These are phyloP conservation scores for Anarhynchus alexandrinus DNA, from an alignment of 2,113 vertebrate species.

Conservation along the genomic window DNA sequence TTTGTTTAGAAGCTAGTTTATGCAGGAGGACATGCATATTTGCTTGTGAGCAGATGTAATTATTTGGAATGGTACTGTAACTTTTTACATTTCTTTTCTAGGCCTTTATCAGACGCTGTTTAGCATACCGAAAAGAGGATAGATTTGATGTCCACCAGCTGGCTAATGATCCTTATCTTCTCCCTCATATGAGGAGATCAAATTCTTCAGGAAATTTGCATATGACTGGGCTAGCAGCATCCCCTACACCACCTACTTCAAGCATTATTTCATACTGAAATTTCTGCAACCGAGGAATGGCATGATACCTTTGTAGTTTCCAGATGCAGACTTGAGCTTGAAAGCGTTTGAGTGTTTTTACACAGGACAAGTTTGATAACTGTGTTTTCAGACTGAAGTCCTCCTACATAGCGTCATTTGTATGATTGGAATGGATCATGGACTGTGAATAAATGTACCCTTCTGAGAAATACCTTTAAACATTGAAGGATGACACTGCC, in stretches of 20 bases:
- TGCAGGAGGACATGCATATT: background rate
- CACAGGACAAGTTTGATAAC: slow-evolving; percentile 67
- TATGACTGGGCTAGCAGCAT: slow-evolving; percentile 83
- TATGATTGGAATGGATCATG: slow-evolving; percentile 71
- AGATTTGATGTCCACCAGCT: slow-evolving; percentile 94
- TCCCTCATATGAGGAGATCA: slow-evolving; percentile 97
- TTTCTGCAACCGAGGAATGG: slow-evolving; percentile 64
- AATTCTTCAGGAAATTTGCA: slow-evolving; percentile 98
- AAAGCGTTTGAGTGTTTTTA: slow-evolving; percentile 73
- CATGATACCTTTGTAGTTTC: slow-evolving; percentile 74
- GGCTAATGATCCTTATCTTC: slow-evolving; percentile 94
- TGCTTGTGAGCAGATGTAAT: background rate
- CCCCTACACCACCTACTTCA: slow-evolving; percentile 85
- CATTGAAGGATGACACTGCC: slow-evolving; percentile 62
- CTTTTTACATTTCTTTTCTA: slow-evolving; percentile 36
- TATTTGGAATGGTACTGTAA: background rate
- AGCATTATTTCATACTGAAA: slow-evolving; percentile 93
- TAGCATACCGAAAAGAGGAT: slow-evolving; percentile 98
- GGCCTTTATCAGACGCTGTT: slow-evolving; percentile 96
- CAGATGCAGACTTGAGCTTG: slow-evolving; percentile 73
- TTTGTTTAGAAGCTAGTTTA: background rate
- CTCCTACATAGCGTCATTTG: slow-evolving; percentile 63
- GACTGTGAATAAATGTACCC: slow-evolving; percentile 68
- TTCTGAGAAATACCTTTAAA: slow-evolving; percentile 62
- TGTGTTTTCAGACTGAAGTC: slow-evolving; percentile 66